Conservation (phyloP, 2,113 vertebrate genomes). For the Pipa parva region DNA sequence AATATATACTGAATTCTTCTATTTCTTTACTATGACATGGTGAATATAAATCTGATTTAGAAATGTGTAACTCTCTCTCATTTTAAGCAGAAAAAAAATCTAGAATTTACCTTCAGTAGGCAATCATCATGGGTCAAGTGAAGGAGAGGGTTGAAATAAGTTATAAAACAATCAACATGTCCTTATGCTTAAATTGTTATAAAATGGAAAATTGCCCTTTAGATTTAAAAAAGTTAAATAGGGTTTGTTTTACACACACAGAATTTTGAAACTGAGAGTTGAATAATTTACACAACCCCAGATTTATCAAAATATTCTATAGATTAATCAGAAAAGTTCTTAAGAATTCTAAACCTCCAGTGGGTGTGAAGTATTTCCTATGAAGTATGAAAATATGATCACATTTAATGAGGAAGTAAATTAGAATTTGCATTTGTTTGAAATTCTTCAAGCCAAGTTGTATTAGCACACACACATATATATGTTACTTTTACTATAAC, state of each 20-base stretch:
- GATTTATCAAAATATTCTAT: constrained; percentile 5
- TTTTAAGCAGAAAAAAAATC: no score
- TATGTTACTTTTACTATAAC: no score
- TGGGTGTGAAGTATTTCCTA: constrained; percentile 31
- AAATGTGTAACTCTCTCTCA: no score
- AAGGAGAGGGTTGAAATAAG: not conserved
- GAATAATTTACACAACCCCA: constrained; percentile 1
- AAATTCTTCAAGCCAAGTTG: not conserved
- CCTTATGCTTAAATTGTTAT: constrained; percentile 19
- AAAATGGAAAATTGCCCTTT: constrained; percentile 13
- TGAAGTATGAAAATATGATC: constrained; percentile 4
- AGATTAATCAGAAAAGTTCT: constrained; percentile 26
- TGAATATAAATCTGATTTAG: no score
- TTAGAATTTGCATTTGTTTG: not conserved
- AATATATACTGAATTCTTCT: no score
- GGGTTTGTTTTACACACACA: constrained; percentile 4
- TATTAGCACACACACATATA: no score
- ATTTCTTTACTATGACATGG: no score
- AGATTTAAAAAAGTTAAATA: constrained; percentile 22
- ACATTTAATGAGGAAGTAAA: constrained; percentile 11
- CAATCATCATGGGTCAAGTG: constrained; percentile 4
- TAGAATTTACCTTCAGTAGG: constrained; percentile 5
- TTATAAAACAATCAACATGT: constrained; percentile 1
- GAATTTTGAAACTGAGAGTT: constrained; percentile 27
- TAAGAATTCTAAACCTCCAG: constrained; percentile 18